Conservation (phyloP, 2,888 invertebrate genomes). For the Pomacea canaliculata region DNA sequence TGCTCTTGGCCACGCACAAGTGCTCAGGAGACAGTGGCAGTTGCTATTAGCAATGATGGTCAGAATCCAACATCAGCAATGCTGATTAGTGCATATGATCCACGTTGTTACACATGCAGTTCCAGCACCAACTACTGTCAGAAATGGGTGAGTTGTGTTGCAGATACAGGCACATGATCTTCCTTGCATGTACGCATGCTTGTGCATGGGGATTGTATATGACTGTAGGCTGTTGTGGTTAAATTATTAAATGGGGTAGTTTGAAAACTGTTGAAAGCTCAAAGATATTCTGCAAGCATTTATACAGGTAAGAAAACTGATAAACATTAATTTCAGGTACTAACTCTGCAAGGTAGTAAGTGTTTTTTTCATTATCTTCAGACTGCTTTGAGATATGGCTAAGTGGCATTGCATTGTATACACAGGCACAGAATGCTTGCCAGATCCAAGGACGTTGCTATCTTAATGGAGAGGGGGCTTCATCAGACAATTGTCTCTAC, state of each 20-base stretch:
- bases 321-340: too few species aligned
- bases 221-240: too few species aligned
- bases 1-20: conserved; percentile 16
- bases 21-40: conserved; percentile 15
- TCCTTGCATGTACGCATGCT: too few species aligned
- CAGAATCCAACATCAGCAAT: conserved; percentile 6
- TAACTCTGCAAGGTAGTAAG: too few species aligned
- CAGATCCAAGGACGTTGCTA: conserved; percentile 25
- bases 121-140: conserved; percentile 18
- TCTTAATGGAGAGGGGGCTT: conserved; percentile 1
- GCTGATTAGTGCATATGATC: conserved; percentile 34
- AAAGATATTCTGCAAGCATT: too few species aligned
- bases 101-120: conserved; percentile 29
- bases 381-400: too few species aligned
- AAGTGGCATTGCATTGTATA: neutral
- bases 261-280: too few species aligned
- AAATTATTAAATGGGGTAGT: too few species aligned
- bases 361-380: too few species aligned
- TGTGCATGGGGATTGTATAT: too few species aligned
- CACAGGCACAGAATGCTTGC: conserved; percentile 8
- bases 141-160: conserved; percentile 16
- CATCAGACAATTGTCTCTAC: conserved; percentile 7
- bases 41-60: conserved; percentile 37
- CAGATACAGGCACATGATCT: too few species aligned
- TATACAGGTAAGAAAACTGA: too few species aligned